These are phyloP conservation scores for Hetaerina americana DNA, from an alignment of 1,140 invertebrate genomes.

Conservation along the genomic window DNA sequence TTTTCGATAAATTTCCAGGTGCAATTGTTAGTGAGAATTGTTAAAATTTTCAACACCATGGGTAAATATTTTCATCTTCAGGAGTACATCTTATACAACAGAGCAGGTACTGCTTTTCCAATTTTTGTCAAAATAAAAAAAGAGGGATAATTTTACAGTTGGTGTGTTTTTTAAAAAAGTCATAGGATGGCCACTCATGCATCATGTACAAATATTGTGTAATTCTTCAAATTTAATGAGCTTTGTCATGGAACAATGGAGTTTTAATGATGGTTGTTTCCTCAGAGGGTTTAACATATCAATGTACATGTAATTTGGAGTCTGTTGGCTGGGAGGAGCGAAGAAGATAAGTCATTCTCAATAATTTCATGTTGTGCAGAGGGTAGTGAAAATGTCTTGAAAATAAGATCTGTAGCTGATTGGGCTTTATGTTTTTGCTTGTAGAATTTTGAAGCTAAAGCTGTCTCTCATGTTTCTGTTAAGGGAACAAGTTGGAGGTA, in stretches of 20 bases:
- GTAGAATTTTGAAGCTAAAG: neutral
- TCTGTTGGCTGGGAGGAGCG: neutral
- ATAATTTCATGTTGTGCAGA: neutral
- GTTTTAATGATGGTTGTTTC: neutral
- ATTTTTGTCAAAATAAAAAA: neutral
- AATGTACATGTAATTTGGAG: neutral
- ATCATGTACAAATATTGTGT: neutral
- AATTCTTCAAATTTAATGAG: neutral
- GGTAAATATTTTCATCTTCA: neutral
- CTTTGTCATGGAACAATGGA: neutral
- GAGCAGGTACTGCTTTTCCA: neutral
- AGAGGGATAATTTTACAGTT: neutral
- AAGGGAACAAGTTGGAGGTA: neutral
- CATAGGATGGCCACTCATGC: neutral
- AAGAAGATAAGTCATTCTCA: neutral
- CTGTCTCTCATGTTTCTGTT: neutral
- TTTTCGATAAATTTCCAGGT: neutral
- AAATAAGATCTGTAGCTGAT: neutral
- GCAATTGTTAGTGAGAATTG: neutral
- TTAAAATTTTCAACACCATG: conserved; percentile 1
- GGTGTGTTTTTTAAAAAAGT: neutral
- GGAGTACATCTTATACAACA: neutral
- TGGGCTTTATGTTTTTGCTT: neutral
- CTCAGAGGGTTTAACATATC: neutral
- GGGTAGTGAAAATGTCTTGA: neutral